Evolutionary conservation across 1,140 invertebrate species (phyloP).

Genomic region (Nasonia vitripennis): DNA sequence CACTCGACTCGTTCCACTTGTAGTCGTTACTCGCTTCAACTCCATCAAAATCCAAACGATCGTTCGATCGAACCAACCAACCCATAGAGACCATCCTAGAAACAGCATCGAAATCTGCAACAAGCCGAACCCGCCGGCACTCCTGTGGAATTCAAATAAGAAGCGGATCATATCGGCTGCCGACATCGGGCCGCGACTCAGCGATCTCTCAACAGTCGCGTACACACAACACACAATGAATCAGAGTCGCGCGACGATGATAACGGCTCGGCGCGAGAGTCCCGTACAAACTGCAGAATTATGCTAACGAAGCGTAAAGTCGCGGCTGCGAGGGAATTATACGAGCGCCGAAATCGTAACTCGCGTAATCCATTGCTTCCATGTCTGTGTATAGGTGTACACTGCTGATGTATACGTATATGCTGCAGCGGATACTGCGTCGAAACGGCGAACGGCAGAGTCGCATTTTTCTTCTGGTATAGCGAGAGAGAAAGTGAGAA

Average conservation of each 20-base stretch:
- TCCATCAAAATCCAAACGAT: no score
- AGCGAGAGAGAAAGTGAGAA: conserved; percentile 31
- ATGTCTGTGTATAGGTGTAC: not conserved
- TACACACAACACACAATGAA: not conserved
- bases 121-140: no score
- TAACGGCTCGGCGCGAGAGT: conserved; percentile 36
- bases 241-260: not conserved
- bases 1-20: no score
- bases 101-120: no score
- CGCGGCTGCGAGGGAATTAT: no score
- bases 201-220: not conserved
- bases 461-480: not conserved
- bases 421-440: not conserved
- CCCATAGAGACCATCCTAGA: no score
- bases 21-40: no score
- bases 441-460: not conserved
- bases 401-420: not conserved
- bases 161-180: no score
- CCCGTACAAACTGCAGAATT: conserved; percentile 47
- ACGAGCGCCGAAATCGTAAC: conserved; percentile 16
- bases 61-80: no score
- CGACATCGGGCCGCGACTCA: not conserved
- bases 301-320: conserved; percentile 23
- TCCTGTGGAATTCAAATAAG: no score
- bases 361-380: not conserved